Percentiles rank a stretch among this genome's conserved stretches.
Evolutionary conservation across 2,797 vertebrate genomes (phyloP).

Genomic region (Momotus momota): DNA sequence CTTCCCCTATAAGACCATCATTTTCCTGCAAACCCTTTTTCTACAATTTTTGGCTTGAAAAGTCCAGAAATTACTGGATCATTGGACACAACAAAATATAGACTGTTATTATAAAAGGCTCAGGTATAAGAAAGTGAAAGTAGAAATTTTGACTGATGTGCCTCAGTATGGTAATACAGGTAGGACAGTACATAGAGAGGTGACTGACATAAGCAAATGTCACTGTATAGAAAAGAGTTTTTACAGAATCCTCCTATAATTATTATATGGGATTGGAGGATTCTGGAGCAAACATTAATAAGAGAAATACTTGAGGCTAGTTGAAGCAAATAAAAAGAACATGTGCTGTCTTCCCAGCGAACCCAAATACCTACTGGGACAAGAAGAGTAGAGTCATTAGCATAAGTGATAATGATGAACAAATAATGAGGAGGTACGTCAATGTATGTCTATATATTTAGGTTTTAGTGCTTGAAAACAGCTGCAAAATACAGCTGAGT

Average conservation of each 20-base stretch:
- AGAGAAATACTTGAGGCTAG: background rate
- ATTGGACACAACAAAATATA: background rate
- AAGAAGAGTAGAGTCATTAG: background rate
- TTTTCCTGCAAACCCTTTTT: background rate
- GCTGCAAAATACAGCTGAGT: conserved; percentile 32
- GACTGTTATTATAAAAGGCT: background rate
- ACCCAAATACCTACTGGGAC: conserved; percentile 6
- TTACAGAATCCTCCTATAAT: background rate
- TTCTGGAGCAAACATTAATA: background rate
- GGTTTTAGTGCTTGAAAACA: conserved; percentile 55
- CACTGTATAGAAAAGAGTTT: background rate
- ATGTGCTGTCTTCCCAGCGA: background rate
- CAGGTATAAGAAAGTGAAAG: background rate
- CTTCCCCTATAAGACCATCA: background rate
- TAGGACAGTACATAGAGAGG: background rate
- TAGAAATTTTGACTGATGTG: background rate
- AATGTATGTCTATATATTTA: background rate
- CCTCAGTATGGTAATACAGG: background rate
- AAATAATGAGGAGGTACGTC: background rate
- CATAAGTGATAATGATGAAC: too few species aligned
- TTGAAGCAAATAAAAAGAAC: background rate
- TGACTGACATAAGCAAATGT: background rate
- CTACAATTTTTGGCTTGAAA: background rate
- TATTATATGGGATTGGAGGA: background rate
- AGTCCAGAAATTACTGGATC: background rate